Conservation (phyloP, 2,797 vertebrate species). For the Phataginus tricuspis region DNA sequence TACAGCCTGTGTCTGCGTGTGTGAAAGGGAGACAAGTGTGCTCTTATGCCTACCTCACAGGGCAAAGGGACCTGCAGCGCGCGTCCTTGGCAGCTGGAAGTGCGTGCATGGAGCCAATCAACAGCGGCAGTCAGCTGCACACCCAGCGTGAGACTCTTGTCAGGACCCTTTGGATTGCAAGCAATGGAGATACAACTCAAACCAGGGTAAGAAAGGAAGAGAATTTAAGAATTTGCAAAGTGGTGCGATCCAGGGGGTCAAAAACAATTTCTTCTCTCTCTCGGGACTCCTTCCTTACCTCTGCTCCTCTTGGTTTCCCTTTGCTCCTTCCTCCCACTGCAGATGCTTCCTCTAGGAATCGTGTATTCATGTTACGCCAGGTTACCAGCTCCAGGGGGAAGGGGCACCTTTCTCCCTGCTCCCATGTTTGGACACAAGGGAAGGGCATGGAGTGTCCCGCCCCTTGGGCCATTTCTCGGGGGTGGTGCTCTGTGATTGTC, state of each 20-base stretch:
- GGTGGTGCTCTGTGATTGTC: rapidly evolving
- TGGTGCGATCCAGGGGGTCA: background rate
- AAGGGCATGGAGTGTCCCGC: background rate
- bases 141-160: rapidly evolving
- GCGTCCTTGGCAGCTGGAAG: background rate
- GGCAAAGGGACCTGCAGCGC: background rate
- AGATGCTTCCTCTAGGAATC: background rate
- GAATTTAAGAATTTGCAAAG: too few species aligned
- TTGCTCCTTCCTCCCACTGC: too few species aligned
- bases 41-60: background rate
- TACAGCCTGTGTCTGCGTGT: background rate
- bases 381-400: background rate
- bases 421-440: rapidly evolving
- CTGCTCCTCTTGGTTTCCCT: background rate
- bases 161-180: rapidly evolving
- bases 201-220: background rate
- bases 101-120: rapidly evolving
- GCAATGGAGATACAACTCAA: background rate
- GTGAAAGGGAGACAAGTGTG: background rate
- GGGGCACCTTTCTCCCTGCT: background rate
- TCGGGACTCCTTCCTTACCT: background rate
- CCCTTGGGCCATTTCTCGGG: too few species aligned
- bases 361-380: rapidly evolving
- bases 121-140: background rate
- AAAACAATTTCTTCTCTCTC: background rate